These are phyloP conservation scores for Potorous gilbertii DNA, from an alignment of 2,797 vertebrate genomes.

Conservation along the genomic window DNA sequence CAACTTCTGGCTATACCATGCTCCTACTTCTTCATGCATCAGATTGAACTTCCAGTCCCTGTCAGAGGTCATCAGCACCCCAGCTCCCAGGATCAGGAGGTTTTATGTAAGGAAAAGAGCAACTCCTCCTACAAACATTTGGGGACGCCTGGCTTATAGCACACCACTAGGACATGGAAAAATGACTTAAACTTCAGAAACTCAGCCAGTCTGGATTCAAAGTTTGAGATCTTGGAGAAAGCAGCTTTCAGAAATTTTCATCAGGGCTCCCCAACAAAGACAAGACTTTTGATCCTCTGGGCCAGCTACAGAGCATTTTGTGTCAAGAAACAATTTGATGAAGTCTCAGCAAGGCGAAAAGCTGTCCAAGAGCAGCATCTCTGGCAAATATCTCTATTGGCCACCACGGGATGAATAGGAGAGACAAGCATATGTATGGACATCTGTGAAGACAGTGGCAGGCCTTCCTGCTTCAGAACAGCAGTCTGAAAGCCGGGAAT, in stretches of 20 bases:
- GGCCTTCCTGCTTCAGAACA: not conserved
- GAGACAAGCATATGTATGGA: not conserved
- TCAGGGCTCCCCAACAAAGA: not conserved
- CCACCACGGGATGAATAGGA: not conserved
- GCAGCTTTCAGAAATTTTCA: not conserved
- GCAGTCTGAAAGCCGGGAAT: not conserved
- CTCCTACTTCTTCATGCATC: not conserved
- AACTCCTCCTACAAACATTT: too few species aligned
- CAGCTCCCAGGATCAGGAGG: not conserved
- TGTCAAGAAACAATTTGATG: not conserved
- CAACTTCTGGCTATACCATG: not conserved
- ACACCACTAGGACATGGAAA: not conserved
- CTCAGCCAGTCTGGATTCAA: not conserved
- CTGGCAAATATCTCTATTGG: not conserved
- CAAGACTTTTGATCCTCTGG: not conserved
- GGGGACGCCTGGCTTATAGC: not conserved
- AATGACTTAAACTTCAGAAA: not conserved
- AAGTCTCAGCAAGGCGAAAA: not conserved
- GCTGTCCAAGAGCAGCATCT: not conserved
- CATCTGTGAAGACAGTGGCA: not conserved
- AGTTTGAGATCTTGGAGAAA: fast-evolving
- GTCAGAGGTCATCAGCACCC: fast-evolving
- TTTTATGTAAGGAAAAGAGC: not conserved
- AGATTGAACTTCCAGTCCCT: not conserved
- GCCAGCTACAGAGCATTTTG: not conserved